Evolutionary conservation across 2,888 invertebrate species (phyloP).

Genomic region (Drosophila nigricruria): DNA sequence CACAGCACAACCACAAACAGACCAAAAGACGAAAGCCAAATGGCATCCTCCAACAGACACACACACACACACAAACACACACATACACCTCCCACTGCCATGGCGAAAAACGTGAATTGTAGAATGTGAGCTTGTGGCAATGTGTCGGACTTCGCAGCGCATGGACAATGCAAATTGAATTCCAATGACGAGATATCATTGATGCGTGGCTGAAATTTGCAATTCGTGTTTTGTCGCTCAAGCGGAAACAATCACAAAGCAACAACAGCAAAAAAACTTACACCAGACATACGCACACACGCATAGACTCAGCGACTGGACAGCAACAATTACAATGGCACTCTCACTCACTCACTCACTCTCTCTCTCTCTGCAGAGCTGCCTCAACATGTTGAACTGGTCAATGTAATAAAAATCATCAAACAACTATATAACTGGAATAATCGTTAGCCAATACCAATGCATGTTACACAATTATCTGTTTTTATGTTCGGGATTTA

Average conservation of each 20-base stretch:
- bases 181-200: slow-evolving; percentile 78
- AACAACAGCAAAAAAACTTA: slow-evolving; percentile 23
- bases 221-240: slow-evolving; percentile 72
- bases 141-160: slow-evolving; percentile 40
- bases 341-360: background rate
- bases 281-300: slow-evolving; percentile 19
- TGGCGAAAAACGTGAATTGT: slow-evolving; percentile 16
- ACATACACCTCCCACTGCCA: background rate
- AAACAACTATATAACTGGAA: slow-evolving; percentile 2
- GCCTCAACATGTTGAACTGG: background rate
- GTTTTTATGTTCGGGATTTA: background rate
- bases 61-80: background rate
- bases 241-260: slow-evolving; percentile 69
- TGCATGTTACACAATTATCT: background rate
- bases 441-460: background rate
- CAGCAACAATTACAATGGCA: slow-evolving; percentile 42
- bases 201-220: slow-evolving; percentile 79
- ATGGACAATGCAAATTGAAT: slow-evolving; percentile 78
- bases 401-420: slow-evolving; percentile 16
- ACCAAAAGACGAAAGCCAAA: slow-evolving; percentile 71
- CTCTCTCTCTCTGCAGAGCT: background rate
- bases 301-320: background rate
- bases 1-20: slow-evolving; percentile 56
- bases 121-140: slow-evolving; percentile 44
- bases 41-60: slow-evolving; percentile 10